Evolutionary conservation across 1,140 invertebrate genomes (phyloP).

Genomic region (Cataglyphis hispanica): DNA sequence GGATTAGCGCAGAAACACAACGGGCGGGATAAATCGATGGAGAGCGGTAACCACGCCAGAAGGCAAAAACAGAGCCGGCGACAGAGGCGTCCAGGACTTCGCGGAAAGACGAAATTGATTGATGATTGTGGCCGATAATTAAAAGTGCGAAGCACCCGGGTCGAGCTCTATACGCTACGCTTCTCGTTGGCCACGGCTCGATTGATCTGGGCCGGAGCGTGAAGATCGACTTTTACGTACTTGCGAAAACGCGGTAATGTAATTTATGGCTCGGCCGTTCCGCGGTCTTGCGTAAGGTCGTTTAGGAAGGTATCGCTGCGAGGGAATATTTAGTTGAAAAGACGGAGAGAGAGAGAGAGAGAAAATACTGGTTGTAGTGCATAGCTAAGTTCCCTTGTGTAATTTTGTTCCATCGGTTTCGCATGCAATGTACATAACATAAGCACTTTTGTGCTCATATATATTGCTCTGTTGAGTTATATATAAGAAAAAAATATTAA

Average conservation of each 20-base stretch:
- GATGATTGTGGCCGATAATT: conserved; percentile 79
- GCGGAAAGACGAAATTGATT: conserved; percentile 76
- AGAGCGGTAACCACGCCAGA: conserved; percentile 64
- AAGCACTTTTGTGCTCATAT: background rate
- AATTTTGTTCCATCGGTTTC: conserved; percentile 51
- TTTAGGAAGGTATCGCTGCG: conserved; percentile 49
- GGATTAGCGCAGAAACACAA: conserved; percentile 63
- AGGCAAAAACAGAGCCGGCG: conserved; percentile 70
- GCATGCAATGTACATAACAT: background rate
- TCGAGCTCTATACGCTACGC: conserved; percentile 11
- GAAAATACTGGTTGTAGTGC: conserved; percentile 29
- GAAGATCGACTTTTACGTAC: conserved; percentile 63
- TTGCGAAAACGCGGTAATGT: conserved; percentile 60
- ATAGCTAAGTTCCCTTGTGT: conserved; percentile 42
- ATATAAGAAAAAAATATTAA: background rate
- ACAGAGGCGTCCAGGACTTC: conserved; percentile 61
- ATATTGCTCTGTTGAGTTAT: conserved; percentile 18
- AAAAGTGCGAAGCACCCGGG: conserved; percentile 64
- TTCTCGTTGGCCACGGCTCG: conserved; percentile 38
- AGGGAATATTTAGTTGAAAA: conserved; percentile 53
- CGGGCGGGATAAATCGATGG: conserved; percentile 72
- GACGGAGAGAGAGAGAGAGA: background rate
- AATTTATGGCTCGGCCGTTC: conserved; percentile 49
- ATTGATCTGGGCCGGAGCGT: conserved; percentile 55
- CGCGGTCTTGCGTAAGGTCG: conserved; percentile 57